Percentiles rank a stretch among this genome's conserved stretches.
These are phyloP conservation scores for Cynodonichthys magdalenae DNA, from an alignment of 2,797 vertebrate species.

Conservation along the genomic window DNA sequence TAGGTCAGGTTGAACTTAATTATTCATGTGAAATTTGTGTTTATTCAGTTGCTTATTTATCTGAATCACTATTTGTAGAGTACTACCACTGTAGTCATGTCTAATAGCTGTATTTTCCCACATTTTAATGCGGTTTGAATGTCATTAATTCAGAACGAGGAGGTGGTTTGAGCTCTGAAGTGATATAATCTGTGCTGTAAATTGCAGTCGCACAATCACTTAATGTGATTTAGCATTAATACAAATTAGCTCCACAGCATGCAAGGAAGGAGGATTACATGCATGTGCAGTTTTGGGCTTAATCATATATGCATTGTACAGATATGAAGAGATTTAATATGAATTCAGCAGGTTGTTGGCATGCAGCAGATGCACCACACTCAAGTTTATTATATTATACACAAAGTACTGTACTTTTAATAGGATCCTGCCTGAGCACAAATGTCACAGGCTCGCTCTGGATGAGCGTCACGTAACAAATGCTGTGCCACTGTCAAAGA, in stretches of 20 bases:
- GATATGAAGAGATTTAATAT: conserved; percentile 18
- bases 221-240: conserved; percentile 28
- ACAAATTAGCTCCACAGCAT: conserved; percentile 15
- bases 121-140: conserved; percentile 14
- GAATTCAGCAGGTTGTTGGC: conserved; percentile 31
- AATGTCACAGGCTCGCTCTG: conserved; percentile 49
- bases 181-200: conserved; percentile 20
- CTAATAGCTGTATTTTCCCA: conserved; percentile 21
- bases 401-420: conserved; percentile 38
- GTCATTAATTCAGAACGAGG: conserved; percentile 14
- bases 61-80: conserved; percentile 29
- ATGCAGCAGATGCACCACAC: conserved; percentile 26
- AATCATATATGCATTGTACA: conserved; percentile 15
- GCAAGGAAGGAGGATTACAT: conserved; percentile 16
- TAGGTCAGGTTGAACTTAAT: conserved; percentile 61
- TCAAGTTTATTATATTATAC: conserved; percentile 30
- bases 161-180: conserved; percentile 27
- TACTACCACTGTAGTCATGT: conserved; percentile 21
- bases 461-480: conserved; percentile 60
- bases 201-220: background rate
- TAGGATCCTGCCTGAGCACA: conserved; percentile 37
- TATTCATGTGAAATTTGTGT: conserved; percentile 54
- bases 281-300: conserved; percentile 13
- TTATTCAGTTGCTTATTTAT: conserved; percentile 51
- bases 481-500: conserved; percentile 51